Evolutionary conservation across 2,113 vertebrate species (phyloP), one percentile per base, ranked within the genome.

Genomic region (Charadrius vociferus): DNA sequence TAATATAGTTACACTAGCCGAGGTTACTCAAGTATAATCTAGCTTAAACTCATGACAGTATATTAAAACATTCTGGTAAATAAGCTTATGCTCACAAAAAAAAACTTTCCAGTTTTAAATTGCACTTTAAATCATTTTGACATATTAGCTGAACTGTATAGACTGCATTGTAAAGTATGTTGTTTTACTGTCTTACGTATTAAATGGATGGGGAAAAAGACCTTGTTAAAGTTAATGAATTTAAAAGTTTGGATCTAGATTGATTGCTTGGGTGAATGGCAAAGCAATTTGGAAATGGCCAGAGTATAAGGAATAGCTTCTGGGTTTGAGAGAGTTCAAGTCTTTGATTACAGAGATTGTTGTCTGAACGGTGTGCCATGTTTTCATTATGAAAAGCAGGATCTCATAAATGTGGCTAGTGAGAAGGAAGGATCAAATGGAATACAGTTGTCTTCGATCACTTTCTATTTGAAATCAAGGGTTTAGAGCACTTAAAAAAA

Each of bases 61-160:
- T n/a, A 58, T 88, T 43, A 34, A 53, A 88, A 82, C 70, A 68
- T 65, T 88, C 12, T 73, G 72, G 24, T 81, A 79, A 83, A 81
- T 80, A 66, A 92, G 39, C 37, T 81, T 66, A 52, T 61, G 21
- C 75, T 83, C 58, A 52, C 29, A 56, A 88, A 77, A 50, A 84
- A 45, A 84, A 45, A 7, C 18, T 66, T 91, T 32, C 20, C n/a
- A 12, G 19, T 78, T 95, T 87, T 71, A 61, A 95, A 89, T 90
- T 88, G 96, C 94, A 94, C 94, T 96, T 93, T 79, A 85, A 90
- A 12, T 84, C 61, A 80, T 61, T 90, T 90, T 93, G 53, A 82
- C 80, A 55, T 14, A 74, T 55, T 36, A 80, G 79, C 81, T 72
- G 14, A 90, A 29, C 61, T 43, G 34, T 63, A 87, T n/a, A 67